Conservation (phyloP, 2,797 vertebrate species). For the Gallinago nigripennis region DNA sequence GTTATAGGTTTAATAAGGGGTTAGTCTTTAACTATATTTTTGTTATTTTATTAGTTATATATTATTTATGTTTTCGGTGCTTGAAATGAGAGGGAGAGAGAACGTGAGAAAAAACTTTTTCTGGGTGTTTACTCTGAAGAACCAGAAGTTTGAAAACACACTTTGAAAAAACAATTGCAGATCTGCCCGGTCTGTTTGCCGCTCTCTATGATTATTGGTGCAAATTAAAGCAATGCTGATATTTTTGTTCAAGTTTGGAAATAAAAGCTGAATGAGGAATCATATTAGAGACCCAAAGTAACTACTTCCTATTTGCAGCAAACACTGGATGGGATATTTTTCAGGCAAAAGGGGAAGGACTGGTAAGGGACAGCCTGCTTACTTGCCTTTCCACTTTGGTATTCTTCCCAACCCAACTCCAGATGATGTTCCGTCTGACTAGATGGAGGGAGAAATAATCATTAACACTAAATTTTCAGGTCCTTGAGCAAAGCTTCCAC, state of each 20-base stretch:
- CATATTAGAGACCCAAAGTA: not conserved
- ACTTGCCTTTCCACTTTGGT: not conserved
- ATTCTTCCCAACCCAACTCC: not conserved
- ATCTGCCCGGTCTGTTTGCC: not conserved
- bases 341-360: not conserved
- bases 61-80: not conserved
- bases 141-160: not conserved
- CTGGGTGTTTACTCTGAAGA: not conserved
- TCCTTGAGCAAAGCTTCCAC: not conserved
- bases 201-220: not conserved
- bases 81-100: not conserved
- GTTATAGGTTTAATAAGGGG: not conserved
- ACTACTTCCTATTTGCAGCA: not conserved
- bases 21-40: not conserved
- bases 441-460: not conserved
- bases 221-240: not conserved
- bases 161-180: not conserved
- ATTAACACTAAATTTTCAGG: not conserved
- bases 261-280: not conserved
- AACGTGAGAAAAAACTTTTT: not conserved
- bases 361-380: not conserved
- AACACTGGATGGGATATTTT: not conserved
- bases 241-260: not conserved
- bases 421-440: constrained; percentile 28
- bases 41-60: not conserved